Percentiles rank a stretch among this genome's conserved stretches.
Evolutionary conservation across 2,888 invertebrate genomes (phyloP).

Genomic region (Eremobia ochroleuca): DNA sequence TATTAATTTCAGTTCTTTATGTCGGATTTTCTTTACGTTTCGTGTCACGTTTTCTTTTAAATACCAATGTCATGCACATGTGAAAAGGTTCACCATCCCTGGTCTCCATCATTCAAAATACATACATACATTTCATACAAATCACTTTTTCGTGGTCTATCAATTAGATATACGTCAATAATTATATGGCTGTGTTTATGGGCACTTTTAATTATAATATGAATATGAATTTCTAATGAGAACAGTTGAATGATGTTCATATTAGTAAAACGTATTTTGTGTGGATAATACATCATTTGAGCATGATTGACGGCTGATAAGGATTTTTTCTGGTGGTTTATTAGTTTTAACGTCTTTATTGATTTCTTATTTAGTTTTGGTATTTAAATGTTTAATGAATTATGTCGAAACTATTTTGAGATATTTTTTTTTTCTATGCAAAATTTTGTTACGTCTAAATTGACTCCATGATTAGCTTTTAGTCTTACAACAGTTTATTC

Average conservation of each 20-base stretch:
- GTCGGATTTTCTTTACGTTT: not conserved
- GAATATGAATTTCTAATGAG: constrained; percentile 80
- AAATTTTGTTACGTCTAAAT: not conserved
- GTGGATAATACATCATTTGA: constrained; percentile 60
- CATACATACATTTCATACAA: constrained; percentile 71
- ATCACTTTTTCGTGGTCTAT: constrained; percentile 83
- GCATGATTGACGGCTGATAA: constrained; percentile 62
- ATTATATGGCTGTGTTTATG: constrained; percentile 79
- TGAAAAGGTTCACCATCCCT: constrained; percentile 38
- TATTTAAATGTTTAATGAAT: constrained; percentile 21
- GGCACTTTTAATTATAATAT: constrained; percentile 80
- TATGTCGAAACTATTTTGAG: constrained; percentile 3
- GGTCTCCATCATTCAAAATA: constrained; percentile 53
- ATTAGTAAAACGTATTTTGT: constrained; percentile 68
- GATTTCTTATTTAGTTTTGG: constrained; percentile 7
- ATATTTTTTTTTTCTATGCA: not conserved
- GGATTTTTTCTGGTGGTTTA: constrained; percentile 44
- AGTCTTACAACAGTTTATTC: not conserved
- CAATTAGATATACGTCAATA: constrained; percentile 82
- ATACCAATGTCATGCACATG: not conserved
- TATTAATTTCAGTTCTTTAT: not conserved
- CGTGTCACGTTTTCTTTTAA: not conserved
- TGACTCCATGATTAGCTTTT: not conserved
- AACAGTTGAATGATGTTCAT: constrained; percentile 72
- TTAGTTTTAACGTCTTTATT: constrained; percentile 48